Percentiles rank a stretch among this genome's conserved stretches.
phyloP scores from a whole-genome alignment of 2,888 invertebrate species.

The Lasiommata megera region DNA sequence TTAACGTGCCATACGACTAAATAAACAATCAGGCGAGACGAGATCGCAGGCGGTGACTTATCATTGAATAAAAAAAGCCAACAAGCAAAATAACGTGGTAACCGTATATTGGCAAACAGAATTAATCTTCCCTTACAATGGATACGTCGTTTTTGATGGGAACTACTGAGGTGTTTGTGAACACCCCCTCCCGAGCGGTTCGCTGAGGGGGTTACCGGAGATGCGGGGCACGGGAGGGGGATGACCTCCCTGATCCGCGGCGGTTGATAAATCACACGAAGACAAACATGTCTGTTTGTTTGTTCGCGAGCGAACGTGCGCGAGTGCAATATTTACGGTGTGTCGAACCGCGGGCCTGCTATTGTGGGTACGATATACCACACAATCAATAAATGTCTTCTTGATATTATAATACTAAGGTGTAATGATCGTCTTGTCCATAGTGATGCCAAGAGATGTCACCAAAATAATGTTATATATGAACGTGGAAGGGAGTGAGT shows the following conservation, averaged over 20 bases:
- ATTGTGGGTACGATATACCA: too few species aligned
- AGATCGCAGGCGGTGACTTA: too few species aligned
- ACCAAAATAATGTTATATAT: too few species aligned
- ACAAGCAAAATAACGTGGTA: background rate
- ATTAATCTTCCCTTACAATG: constrained; percentile 14
- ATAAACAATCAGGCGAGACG: too few species aligned
- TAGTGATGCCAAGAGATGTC: too few species aligned
- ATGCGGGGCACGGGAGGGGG: constrained; percentile 48
- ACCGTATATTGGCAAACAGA: constrained; percentile 3
- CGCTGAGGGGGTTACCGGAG: background rate
- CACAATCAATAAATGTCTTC: too few species aligned
- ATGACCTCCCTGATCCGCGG: constrained; percentile 57
- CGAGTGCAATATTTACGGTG: background rate
- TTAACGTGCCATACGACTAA: too few species aligned
- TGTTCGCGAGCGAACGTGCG: constrained; percentile 24
- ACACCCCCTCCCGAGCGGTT: too few species aligned
- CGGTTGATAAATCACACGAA: constrained; percentile 71
- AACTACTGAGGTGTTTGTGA: background rate
- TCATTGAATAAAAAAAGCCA: background rate
- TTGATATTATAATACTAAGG: too few species aligned
- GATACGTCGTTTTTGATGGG: constrained; percentile 13
- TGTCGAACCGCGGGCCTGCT: background rate
- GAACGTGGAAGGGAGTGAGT: too few species aligned
- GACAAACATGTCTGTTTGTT: constrained; percentile 56
- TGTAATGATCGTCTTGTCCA: too few species aligned